Percentiles rank a stretch among this genome's conserved stretches.
These are phyloP conservation scores for Diabrotica virgifera DNA, from an alignment of 1,140 invertebrate species.

Conservation along the genomic window DNA sequence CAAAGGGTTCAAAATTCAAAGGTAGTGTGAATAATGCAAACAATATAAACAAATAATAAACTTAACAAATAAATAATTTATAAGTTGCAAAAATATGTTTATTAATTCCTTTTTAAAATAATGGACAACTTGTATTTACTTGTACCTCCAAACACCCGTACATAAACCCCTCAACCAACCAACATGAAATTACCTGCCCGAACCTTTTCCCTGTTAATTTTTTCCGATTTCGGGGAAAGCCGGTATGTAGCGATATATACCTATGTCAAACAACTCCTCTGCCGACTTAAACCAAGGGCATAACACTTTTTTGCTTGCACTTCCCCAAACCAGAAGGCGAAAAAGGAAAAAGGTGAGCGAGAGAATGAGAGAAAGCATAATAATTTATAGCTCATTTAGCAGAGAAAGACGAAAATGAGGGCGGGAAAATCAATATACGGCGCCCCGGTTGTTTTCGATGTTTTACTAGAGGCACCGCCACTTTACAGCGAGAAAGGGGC, in stretches of 20 bases:
- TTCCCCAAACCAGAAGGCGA: not conserved
- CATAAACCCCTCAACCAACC: too few relatives aligned
- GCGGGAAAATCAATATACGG: constrained; percentile 38
- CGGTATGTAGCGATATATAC: not conserved
- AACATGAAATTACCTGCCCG: not conserved
- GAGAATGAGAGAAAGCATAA: constrained; percentile 33
- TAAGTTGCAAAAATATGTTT: too few relatives aligned
- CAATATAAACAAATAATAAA: too few relatives aligned
- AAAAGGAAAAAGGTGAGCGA: constrained; percentile 1
- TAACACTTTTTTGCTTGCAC: constrained; percentile 9
- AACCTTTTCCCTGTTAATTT: not conserved
- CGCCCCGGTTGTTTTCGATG: not conserved
- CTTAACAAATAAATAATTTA: too few relatives aligned
- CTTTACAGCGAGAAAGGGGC: constrained; percentile 1
- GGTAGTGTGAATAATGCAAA: too few relatives aligned
- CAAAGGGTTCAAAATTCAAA: too few relatives aligned
- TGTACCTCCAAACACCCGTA: too few relatives aligned
- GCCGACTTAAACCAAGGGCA: constrained; percentile 3
- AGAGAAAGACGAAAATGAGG: constrained; percentile 39
- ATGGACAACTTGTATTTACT: too few relatives aligned
- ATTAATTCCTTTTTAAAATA: too few relatives aligned
- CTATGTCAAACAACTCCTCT: not conserved
- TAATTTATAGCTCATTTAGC: constrained; percentile 42
- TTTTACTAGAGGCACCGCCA: constrained; percentile 13
- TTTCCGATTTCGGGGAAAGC: not conserved